phyloP scores from a whole-genome alignment of 2,797 vertebrate genomes.

The Huso huso region DNA sequence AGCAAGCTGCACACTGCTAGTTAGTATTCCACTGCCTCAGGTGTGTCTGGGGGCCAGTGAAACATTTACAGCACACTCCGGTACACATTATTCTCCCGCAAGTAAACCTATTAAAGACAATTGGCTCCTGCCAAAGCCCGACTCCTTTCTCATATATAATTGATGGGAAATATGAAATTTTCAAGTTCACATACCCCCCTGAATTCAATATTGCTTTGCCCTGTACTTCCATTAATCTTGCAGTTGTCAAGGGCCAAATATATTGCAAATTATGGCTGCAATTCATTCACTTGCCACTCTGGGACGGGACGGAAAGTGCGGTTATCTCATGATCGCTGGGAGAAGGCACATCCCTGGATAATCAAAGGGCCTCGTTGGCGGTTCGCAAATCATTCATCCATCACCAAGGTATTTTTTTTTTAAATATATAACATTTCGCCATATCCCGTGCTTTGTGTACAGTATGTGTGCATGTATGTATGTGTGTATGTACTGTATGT shows the following conservation, averaged over 20 bases:
- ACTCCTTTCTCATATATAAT: background rate
- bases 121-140: background rate
- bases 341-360: rapidly evolving
- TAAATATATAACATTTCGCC: too few species aligned
- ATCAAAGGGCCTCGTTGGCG: background rate
- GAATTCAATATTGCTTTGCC: background rate
- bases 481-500: too few species aligned
- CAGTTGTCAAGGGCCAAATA: background rate
- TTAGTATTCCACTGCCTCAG: background rate
- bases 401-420: too few species aligned
- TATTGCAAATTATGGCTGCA: background rate
- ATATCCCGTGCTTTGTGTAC: too few species aligned
- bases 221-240: conserved; percentile 6
- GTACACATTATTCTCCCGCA: conserved; percentile 1
- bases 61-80: conserved; percentile 3
- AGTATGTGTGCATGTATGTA: too few species aligned
- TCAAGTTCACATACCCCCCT: background rate
- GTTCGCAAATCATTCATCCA: too few species aligned
- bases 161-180: conserved; percentile 8
- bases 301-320: background rate
- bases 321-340: background rate
- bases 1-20: background rate
- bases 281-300: background rate
- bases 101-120: conserved; percentile 4
- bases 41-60: background rate